Conservation (phyloP, 1,140 invertebrate genomes). For the Trissolcus basalis region DNA sequence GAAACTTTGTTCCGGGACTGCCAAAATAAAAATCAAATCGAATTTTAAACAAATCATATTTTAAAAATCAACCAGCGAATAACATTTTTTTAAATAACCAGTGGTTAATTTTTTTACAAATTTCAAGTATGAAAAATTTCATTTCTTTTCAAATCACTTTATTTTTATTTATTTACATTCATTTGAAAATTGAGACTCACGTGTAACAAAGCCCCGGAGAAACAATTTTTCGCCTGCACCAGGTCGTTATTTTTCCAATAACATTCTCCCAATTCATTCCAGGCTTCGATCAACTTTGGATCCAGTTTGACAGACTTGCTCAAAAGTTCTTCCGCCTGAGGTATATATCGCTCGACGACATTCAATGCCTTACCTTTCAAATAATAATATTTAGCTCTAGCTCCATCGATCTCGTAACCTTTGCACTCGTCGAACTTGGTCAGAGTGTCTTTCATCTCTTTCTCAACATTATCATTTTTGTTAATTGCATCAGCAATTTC, state of each 20-base stretch:
- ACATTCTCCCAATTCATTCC: slow-evolving; percentile 93
- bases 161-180: slow-evolving; percentile 3
- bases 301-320: slow-evolving; percentile 91
- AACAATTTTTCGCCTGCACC: slow-evolving; percentile 89
- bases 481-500: slow-evolving; percentile 81
- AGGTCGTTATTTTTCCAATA: slow-evolving; percentile 92
- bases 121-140: no score
- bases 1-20: slow-evolving; percentile 88
- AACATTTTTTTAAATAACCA: no score
- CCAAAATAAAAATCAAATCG: slow-evolving; percentile 53
- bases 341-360: slow-evolving; percentile 81
- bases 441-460: slow-evolving; percentile 80
- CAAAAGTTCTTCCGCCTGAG: slow-evolving; percentile 83
- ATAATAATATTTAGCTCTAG: slow-evolving; percentile 83
- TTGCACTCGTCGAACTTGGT: slow-evolving; percentile 81
- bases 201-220: slow-evolving; percentile 87
- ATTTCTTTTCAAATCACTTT: neutral
- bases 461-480: slow-evolving; percentile 81
- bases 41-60: no score
- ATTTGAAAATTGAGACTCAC: slow-evolving; percentile 75
- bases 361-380: slow-evolving; percentile 87
- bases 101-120: no score
- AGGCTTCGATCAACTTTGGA: slow-evolving; percentile 87
- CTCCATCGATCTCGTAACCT: slow-evolving; percentile 79
- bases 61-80: no score